Conservation (phyloP, 2,113 vertebrate species). For the Microcebus jonahi region DNA sequence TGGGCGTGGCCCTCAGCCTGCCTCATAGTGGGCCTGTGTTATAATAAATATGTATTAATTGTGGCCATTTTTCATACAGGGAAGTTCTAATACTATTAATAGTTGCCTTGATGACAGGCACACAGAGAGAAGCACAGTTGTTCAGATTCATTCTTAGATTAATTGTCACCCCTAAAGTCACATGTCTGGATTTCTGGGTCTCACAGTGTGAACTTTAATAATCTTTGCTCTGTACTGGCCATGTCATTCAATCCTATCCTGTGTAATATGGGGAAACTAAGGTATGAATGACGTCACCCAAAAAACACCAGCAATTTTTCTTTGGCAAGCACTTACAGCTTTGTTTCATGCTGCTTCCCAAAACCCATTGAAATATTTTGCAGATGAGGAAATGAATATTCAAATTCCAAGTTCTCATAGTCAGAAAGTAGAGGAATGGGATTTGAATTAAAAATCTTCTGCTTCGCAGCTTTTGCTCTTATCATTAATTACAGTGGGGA, state of each 20-base stretch:
- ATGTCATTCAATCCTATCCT: not conserved
- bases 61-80: not conserved
- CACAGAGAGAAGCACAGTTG: not conserved
- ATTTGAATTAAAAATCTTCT: not conserved
- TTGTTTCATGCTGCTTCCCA: not conserved
- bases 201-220: not conserved
- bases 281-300: not conserved
- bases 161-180: not conserved
- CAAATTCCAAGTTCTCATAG: not conserved
- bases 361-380: not conserved
- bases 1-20: not conserved
- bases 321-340: not conserved
- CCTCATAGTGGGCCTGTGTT: not conserved
- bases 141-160: not conserved
- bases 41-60: not conserved
- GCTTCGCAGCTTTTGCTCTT: not conserved
- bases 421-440: not conserved
- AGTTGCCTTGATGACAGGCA: not conserved
- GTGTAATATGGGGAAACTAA: not conserved
- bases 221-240: not conserved
- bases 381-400: slow-evolving; percentile 42
- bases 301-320: not conserved
- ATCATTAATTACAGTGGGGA: not conserved
- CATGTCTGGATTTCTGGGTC: not conserved
- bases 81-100: not conserved